These are phyloP conservation scores for Drosophila greeni DNA, from an alignment of 2,888 invertebrate genomes.

Conservation along the genomic window DNA sequence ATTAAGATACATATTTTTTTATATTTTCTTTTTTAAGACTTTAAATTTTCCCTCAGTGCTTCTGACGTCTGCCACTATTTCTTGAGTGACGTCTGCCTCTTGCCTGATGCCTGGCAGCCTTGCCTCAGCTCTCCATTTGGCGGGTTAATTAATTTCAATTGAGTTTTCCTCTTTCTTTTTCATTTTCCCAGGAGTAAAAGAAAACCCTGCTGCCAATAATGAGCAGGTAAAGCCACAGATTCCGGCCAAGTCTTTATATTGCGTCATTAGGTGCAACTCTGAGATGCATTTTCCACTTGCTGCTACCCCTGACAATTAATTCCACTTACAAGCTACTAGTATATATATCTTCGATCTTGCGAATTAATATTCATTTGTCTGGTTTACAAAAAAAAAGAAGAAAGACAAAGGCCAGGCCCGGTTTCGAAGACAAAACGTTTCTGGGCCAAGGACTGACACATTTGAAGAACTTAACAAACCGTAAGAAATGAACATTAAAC, in stretches of 20 bases:
- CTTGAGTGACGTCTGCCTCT: constrained; percentile 14
- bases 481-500: constrained; percentile 68
- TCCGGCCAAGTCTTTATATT: constrained; percentile 1
- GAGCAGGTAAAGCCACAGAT: constrained; percentile 4
- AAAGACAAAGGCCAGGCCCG: neutral
- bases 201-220: neutral
- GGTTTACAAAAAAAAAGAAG: neutral
- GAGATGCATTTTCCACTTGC: neutral
- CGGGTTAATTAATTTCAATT: constrained; percentile 36
- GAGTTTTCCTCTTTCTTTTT: neutral
- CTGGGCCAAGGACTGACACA: constrained; percentile 45
- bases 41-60: neutral
- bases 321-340: constrained; percentile 22
- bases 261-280: constrained; percentile 1
- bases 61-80: constrained; percentile 1
- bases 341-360: constrained; percentile 1
- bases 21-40: no score
- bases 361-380: constrained; percentile 44
- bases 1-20: no score
- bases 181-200: neutral
- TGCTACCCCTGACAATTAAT: constrained; percentile 32
- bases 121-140: constrained; percentile 15
- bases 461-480: constrained; percentile 68
- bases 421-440: constrained; percentile 32
- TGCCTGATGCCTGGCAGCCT: neutral